These are phyloP conservation scores for Ericerus pela DNA, from an alignment of 1,140 invertebrate genomes.

Conservation along the genomic window DNA sequence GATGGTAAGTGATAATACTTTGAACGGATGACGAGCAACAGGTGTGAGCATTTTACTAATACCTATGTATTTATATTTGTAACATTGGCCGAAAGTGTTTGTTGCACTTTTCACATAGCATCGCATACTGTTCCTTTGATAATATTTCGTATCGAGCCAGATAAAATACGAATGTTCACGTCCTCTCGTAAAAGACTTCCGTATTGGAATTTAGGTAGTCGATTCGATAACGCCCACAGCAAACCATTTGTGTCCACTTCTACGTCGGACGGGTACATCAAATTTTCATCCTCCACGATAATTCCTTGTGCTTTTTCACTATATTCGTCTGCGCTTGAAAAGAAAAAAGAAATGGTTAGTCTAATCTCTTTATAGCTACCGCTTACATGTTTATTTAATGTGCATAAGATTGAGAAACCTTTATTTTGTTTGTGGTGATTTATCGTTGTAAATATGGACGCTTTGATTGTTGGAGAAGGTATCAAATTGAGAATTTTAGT, in stretches of 20 bases:
- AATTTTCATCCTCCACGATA: slow-evolving; percentile 48
- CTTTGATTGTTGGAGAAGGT: no score
- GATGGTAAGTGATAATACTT: slow-evolving; percentile 12
- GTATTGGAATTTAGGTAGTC: slow-evolving; percentile 53
- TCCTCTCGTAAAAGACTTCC: slow-evolving; percentile 42
- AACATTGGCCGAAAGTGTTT: no score
- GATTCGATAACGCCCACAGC: slow-evolving; percentile 57
- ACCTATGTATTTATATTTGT: not conserved
- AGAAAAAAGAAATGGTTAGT: no score
- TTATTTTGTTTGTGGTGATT: not conserved
- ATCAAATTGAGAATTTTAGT: no score
- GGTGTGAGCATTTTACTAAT: no score
- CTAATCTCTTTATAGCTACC: no score
- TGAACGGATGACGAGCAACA: no score
- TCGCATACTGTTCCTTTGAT: slow-evolving; percentile 51
- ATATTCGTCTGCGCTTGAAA: slow-evolving; percentile 32
- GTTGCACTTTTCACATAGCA: slow-evolving; percentile 23
- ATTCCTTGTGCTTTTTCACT: slow-evolving; percentile 28
- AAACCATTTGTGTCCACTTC: slow-evolving; percentile 55
- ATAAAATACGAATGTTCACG: slow-evolving; percentile 55
- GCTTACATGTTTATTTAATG: no score
- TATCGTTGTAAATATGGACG: no score
- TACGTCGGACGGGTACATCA: slow-evolving; percentile 60
- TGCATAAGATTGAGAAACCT: not conserved
- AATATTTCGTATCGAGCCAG: slow-evolving; percentile 44